phyloP scores from a whole-genome alignment of 2,113 vertebrate species.

The Copsychus sechellarum region DNA sequence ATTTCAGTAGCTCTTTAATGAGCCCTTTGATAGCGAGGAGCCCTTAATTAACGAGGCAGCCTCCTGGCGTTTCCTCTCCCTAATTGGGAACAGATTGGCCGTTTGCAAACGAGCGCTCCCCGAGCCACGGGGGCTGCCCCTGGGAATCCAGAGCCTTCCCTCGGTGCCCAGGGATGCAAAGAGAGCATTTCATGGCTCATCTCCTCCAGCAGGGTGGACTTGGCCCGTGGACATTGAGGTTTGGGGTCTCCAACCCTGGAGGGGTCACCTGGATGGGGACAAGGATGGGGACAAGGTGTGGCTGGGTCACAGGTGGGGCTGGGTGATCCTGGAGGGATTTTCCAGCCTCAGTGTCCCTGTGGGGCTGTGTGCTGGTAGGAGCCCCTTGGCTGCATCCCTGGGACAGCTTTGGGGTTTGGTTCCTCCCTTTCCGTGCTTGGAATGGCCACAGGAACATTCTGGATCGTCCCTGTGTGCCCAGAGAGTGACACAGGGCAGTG shows the following conservation, averaged over 20 bases:
- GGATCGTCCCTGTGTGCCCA: accelerated
- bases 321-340: accelerated
- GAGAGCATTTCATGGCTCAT: constrained; percentile 58
- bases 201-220: neutral
- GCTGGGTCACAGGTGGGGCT: accelerated
- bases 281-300: neutral
- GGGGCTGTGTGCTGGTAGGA: neutral
- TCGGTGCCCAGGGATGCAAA: constrained; percentile 30
- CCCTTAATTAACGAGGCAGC: constrained; percentile 79
- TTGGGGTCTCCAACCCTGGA: neutral
- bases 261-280: neutral
- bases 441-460: neutral
- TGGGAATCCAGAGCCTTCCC: neutral
- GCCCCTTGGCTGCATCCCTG: neutral
- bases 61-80: constrained; percentile 66
- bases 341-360: neutral
- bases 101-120: constrained; percentile 68
- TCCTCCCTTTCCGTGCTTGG: neutral
- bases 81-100: constrained; percentile 86
- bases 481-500: neutral
- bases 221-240: neutral
- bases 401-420: neutral
- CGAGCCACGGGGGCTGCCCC: neutral
- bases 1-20: constrained; percentile 82
- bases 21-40: constrained; percentile 78